Base-by-base conservation (phyloP, 35 echinoderm and acorn worm species). In the Strongylocentrotus purpuratus region DNA sequence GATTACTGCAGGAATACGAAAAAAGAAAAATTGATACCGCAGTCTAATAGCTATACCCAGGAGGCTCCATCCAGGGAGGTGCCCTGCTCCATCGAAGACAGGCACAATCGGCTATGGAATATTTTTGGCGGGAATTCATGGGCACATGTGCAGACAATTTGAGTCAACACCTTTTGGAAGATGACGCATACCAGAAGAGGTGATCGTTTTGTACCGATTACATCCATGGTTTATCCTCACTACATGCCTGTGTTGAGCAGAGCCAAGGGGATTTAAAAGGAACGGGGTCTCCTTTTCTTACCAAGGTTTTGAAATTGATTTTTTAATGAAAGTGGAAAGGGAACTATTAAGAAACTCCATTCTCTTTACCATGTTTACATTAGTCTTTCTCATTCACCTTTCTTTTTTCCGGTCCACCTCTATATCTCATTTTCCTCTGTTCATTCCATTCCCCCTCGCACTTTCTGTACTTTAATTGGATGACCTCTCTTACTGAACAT, bases 101-200 rank as follows among this genome's bases (percentile, higher is more conserved):
- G 32, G 31, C 87, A 89, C 45, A 18, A 35, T 89, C 32, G 33
- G 14, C 87, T 45, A 45, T 46, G 87, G 87, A 46, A 33, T 89
- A 89, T 9, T 28, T 89, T 33, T 33, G 87, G 87, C 87, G 87
- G 87, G 87, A 89, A 89, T 89, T 89, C 87, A 46, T 46, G 33
- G 87, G 87, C 87, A 46, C 87, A 89, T 46, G 45, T 46, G 87
- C 87, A 46, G 87, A 89, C 87, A 89, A 89, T 46, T 89, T 89
- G 33, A 89, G 87, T 89, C 87, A 89, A 89, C 87, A 89, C 87
- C 87, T 46, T 89, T 89, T 33, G 32, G 45, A 22, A 89, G 32
- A 89, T 31, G 87, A 89, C 87, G 33, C 32, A 89, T 46, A 89
- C 45, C 32, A 33, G 33, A 89, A 28, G 87, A 89, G 87, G 12